Evolutionary conservation across 2,888 invertebrate genomes (phyloP).

Genomic region (Monoplex corrugatus): DNA sequence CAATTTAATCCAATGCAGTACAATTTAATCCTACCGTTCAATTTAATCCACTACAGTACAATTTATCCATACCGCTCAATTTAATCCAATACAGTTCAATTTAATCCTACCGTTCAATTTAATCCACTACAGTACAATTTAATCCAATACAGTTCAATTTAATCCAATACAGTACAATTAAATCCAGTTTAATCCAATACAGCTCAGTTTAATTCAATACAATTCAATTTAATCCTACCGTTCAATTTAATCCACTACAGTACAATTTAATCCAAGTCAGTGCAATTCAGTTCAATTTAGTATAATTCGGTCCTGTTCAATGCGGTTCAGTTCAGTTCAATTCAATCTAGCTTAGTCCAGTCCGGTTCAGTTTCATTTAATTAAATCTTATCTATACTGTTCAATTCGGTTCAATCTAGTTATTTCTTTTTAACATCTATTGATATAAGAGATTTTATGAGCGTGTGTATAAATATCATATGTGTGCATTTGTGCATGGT

Average conservation of each 20-base stretch:
- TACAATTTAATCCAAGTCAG: neutral
- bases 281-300: neutral
- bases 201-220: too few species aligned
- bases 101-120: neutral
- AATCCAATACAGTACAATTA: neutral
- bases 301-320: neutral
- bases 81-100: neutral
- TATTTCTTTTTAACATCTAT: too few species aligned
- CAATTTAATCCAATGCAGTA: neutral
- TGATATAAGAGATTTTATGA: too few species aligned
- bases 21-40: neutral
- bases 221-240: neutral
- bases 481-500: too few species aligned
- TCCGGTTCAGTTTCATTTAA: too few species aligned
- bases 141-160: neutral
- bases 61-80: neutral
- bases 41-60: constrained; percentile 5
- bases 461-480: too few species aligned
- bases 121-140: neutral
- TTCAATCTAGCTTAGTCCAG: too few species aligned
- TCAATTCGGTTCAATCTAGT: neutral
- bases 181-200: too few species aligned
- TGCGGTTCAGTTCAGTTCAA: neutral
- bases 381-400: neutral
- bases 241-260: neutral